Evolutionary conservation across 2,888 invertebrate species (phyloP).

Genomic region (Cheilosia impressa): DNA sequence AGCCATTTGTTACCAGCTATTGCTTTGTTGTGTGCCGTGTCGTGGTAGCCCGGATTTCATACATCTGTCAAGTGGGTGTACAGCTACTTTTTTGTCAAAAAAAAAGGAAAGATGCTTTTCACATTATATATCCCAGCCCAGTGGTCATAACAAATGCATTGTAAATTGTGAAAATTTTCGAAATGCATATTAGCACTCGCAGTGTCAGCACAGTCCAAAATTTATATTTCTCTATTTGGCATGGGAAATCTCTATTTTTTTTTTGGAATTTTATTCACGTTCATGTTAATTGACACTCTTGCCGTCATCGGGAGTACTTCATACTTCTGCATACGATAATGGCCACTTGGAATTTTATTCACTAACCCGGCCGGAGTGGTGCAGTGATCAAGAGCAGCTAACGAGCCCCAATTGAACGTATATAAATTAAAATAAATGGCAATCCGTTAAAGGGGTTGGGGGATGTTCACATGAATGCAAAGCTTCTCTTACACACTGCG

Average conservation of each 20-base stretch:
- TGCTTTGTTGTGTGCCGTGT: slow-evolving; percentile 5
- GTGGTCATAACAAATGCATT: background rate
- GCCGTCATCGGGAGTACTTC: slow-evolving; percentile 43
- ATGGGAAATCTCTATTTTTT: background rate
- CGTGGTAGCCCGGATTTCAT: background rate
- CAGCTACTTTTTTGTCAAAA: background rate
- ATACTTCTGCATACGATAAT: slow-evolving; percentile 51
- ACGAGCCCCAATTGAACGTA: slow-evolving; percentile 71
- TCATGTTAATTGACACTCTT: slow-evolving; percentile 66
- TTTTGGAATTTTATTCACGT: slow-evolving; percentile 39
- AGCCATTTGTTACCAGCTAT: slow-evolving; percentile 50
- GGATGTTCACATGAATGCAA: slow-evolving; percentile 17
- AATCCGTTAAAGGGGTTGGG: slow-evolving; percentile 7
- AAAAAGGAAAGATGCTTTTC: background rate
- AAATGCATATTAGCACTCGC: background rate
- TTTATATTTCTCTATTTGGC: background rate
- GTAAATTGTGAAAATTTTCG: background rate
- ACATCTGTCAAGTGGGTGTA: background rate
- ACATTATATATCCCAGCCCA: background rate
- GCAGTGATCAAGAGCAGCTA: slow-evolving; percentile 68
- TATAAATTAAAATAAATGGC: slow-evolving; percentile 67
- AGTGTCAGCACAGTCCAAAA: background rate
- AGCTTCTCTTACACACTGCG: slow-evolving; percentile 23
- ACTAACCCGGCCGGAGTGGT: slow-evolving; percentile 32
- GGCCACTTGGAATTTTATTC: slow-evolving; percentile 67